phyloP scores from a whole-genome alignment of 2,888 invertebrate genomes.

The Pachliopta kotzebuea region DNA sequence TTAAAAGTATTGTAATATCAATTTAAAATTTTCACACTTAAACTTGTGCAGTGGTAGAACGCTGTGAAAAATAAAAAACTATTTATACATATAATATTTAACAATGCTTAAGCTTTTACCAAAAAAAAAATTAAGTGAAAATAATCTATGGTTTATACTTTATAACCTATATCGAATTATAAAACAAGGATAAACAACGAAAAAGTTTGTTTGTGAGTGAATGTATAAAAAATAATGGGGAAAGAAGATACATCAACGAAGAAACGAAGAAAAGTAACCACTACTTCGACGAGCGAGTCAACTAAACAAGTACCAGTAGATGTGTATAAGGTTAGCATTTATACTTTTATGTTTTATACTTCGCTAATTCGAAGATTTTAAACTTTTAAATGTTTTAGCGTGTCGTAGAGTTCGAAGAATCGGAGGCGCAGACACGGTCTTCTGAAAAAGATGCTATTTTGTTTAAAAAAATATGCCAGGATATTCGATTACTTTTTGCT shows the following conservation, averaged over 20 bases:
- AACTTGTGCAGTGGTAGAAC: too few relatives aligned
- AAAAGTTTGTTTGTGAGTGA: not conserved
- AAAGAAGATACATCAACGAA: slow-evolving; percentile 75
- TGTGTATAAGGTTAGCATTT: slow-evolving; percentile 79
- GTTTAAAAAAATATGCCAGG: slow-evolving; percentile 85
- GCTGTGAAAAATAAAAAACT: too few relatives aligned
- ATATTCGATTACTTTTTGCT: slow-evolving; percentile 84
- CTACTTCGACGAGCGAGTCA: slow-evolving; percentile 55
- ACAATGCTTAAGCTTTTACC: too few relatives aligned
- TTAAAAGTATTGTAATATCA: too few relatives aligned
- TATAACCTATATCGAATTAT: too few relatives aligned
- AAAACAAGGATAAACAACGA: not conserved
- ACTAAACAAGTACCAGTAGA: slow-evolving; percentile 74
- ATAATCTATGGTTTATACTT: too few relatives aligned
- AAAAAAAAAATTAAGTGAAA: too few relatives aligned
- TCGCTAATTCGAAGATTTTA: not conserved
- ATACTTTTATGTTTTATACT: not conserved
- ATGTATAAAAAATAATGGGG: slow-evolving; percentile 50
- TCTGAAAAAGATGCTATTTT: slow-evolving; percentile 84
- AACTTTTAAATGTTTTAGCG: slow-evolving; percentile 66
- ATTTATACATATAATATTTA: too few relatives aligned
- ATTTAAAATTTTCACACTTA: too few relatives aligned
- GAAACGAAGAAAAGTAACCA: slow-evolving; percentile 78
- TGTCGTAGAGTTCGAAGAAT: slow-evolving; percentile 86
- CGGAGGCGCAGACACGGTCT: slow-evolving; percentile 84